A percentile compares a stretch with the other conserved stretches of the same genome.
phyloP scores from a whole-genome alignment of 2,888 invertebrate species.

The Orthonychiurus folsomi region DNA sequence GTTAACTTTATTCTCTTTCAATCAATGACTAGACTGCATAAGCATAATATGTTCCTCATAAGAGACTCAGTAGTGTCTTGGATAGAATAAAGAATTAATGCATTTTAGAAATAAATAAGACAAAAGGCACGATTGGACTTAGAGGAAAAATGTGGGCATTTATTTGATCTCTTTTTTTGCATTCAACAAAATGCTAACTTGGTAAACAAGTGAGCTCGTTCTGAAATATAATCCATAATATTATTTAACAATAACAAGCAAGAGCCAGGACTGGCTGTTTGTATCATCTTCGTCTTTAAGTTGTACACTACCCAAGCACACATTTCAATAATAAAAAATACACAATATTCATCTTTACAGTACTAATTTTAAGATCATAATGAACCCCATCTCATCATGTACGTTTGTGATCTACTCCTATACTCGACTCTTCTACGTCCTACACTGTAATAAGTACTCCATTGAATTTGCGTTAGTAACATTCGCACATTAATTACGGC shows the following conservation, averaged over 20 bases:
- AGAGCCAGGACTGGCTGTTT: conserved; percentile 26
- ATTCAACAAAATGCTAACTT: conserved; percentile 30
- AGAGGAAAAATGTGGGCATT: conserved; percentile 29
- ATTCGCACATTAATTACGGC: neutral
- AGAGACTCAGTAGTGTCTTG: too few relatives aligned
- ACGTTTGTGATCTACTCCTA: conserved; percentile 13
- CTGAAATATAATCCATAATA: conserved; percentile 35
- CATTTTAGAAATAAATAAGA: too few relatives aligned
- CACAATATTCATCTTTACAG: conserved; percentile 26
- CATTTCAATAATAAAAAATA: conserved; percentile 33
- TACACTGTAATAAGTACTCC: conserved; percentile 1
- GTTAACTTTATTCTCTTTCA: too few relatives aligned
- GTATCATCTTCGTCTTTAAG: conserved; percentile 24
- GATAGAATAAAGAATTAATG: too few relatives aligned
- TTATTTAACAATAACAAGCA: conserved; percentile 35
- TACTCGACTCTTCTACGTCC: neutral
- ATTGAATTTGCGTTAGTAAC: neutral
- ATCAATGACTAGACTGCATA: too few relatives aligned
- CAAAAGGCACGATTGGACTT: too few relatives aligned
- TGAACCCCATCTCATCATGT: conserved; percentile 25
- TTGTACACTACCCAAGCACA: conserved; percentile 29
- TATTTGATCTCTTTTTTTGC: conserved; percentile 24
- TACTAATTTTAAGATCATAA: conserved; percentile 14
- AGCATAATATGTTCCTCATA: too few relatives aligned
- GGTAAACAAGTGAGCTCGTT: conserved; percentile 37